A percentile compares a stretch with the other conserved stretches of the same genome.
phyloP scores from a whole-genome alignment of 2,113 vertebrate species.

The Aegotheles bennettii region DNA sequence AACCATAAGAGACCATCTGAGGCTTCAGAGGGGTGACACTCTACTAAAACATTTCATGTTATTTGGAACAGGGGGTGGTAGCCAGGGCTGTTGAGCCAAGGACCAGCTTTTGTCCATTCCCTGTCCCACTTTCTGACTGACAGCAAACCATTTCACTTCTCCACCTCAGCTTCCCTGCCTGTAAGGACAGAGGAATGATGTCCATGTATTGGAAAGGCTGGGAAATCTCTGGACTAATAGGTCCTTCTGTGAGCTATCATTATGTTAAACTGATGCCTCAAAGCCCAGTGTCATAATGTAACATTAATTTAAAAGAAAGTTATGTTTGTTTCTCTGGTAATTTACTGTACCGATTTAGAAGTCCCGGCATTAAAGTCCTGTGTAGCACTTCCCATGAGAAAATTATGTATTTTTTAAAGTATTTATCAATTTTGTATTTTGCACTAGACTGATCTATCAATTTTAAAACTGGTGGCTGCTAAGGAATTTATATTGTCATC shows the following conservation, averaged over 20 bases:
- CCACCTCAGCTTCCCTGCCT: not conserved
- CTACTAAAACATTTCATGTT: not conserved
- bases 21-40: not conserved
- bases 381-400: not conserved
- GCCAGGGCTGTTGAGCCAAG: not conserved
- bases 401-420: not conserved
- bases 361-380: not conserved
- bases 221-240: not conserved
- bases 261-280: not conserved
- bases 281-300: not conserved
- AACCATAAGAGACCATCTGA: accelerated
- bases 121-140: not conserved
- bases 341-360: not conserved
- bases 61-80: not conserved
- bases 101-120: not conserved
- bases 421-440: not conserved
- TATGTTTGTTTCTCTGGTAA: not conserved
- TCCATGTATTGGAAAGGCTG: not conserved
- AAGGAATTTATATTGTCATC: not conserved
- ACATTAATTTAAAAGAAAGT: not conserved
- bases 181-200: not conserved
- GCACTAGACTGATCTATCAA: not conserved
- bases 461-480: not conserved
- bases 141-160: not conserved
- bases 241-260: not conserved